Evolutionary conservation across 2,113 vertebrate species (phyloP).

Genomic region (Oostethus manadensis): DNA sequence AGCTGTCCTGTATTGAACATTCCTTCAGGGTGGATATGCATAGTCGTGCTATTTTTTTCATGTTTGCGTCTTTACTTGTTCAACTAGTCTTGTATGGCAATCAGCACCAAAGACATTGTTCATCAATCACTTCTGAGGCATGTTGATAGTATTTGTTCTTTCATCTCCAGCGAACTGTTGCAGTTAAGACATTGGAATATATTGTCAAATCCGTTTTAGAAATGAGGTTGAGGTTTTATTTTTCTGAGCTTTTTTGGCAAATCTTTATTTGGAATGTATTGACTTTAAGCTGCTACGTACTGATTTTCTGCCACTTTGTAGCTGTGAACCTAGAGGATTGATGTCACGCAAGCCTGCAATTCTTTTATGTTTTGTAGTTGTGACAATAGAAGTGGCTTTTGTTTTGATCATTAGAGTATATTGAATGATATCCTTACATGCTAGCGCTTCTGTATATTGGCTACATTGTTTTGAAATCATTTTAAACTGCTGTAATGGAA

Average conservation of each 20-base stretch:
- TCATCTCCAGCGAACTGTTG: slow-evolving; percentile 83
- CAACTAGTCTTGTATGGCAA: slow-evolving; percentile 61
- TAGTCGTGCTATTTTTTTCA: slow-evolving; percentile 62
- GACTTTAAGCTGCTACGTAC: slow-evolving; percentile 99
- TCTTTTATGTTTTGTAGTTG: slow-evolving; percentile 86
- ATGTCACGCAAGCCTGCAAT: slow-evolving; percentile 87
- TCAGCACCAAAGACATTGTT: slow-evolving; percentile 97
- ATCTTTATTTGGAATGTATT: slow-evolving; percentile 98
- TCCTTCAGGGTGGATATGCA: slow-evolving; percentile 91
- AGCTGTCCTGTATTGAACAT: slow-evolving; percentile 82
- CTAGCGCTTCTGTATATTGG: slow-evolving; percentile 75
- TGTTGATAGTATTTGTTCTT: slow-evolving; percentile 84
- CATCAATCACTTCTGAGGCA: slow-evolving; percentile 84
- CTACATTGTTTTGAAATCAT: slow-evolving; percentile 94
- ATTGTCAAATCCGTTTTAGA: slow-evolving; percentile 78
- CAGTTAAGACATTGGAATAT: slow-evolving; percentile 73
- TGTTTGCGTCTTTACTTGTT: slow-evolving; percentile 43
- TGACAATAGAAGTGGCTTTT: slow-evolving; percentile 83
- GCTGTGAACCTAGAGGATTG: slow-evolving; percentile 98
- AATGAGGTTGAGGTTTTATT: slow-evolving; percentile 81
- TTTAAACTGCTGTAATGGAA: slow-evolving; percentile 98
- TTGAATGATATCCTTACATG: slow-evolving; percentile 62
- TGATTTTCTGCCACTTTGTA: slow-evolving; percentile 95
- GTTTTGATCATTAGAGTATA: slow-evolving; percentile 68
- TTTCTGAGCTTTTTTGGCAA: slow-evolving; percentile 86